Evolutionary conservation across 2,113 vertebrate genomes (phyloP), one percentile per base, ranked within the genome.

Genomic region (Cryptotis parvus): DNA sequence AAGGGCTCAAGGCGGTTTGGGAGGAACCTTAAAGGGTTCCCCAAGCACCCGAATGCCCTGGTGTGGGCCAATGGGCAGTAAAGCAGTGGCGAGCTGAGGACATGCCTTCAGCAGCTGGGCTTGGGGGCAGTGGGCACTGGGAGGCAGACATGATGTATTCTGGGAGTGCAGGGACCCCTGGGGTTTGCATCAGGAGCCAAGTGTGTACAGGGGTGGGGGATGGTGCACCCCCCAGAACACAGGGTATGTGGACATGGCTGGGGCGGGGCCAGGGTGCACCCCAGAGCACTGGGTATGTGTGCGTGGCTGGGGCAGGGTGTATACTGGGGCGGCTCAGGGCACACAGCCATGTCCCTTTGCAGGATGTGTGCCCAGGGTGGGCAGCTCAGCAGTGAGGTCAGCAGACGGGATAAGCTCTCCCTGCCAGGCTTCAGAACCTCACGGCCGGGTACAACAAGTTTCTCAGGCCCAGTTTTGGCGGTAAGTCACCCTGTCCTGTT

Each of bases 381-480:
- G 4, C 72, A 94, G 61, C 84, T 97, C 16, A 93, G 84, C 37
- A n/a, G 14, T 0, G 89, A 96, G 95, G 89, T 91, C 12, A 97
- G 95, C 0, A 74, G 98, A 96, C 98, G 97, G 0, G 97, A 97
- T 66, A 97, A 98, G 4, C 89, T 98, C 66, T 98, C 98, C 45
- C 98, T 98, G 74, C 98, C 99, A 33, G 99, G 98, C 43, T 99
- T 99, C 92, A 99, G 95, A 99, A 98, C 96, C 98, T 99, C 94
- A 99, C 99, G 90, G 96, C 97, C 85, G 98, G 98, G 87, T 99
- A 99, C 93, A 99, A 99, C 96, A 98, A 98, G 89, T 99, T 99
- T 91, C 98, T 99, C 77, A 97, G 99, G 92, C 99, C 99, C 68
- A 98, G 98, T 96, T 99, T 99, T 76, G 99, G 99, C 12, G 98